Evolutionary conservation across 2,797 vertebrate genomes (phyloP), one percentile per base, ranked within the genome.

Genomic region (Spizella passerina): DNA sequence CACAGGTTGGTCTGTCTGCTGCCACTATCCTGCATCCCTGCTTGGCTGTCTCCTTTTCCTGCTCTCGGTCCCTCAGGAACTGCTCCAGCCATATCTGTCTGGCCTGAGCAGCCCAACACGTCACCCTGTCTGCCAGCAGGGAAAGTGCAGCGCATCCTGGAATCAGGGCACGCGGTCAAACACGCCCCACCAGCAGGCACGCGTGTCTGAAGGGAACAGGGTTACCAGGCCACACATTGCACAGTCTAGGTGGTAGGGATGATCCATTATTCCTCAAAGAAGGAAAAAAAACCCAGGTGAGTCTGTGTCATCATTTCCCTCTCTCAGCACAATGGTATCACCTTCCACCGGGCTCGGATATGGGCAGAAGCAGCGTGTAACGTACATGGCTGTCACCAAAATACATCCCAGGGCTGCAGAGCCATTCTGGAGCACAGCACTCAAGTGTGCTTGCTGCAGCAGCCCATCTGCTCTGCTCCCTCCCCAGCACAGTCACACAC

Each of bases 91-190:
- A 27, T 13, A 94, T 94, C 88, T 57, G 60, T 88, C 95, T 89
- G 93, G 93, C 90, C 88, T 13, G 85, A 94, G 95, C 94, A 92
- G 92, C 94, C 79, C 75, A 32, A 81, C 38, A 95, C 70, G 23
- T 95, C 97, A 97, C 91, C 92, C 88, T 85, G 93, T 79, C 85
- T 88, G 34, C 65, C 82, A 94, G 97, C 89, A 93, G 91, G 11
- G 30, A 91, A 94, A 97, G 94, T 21, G 78, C 87, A 93, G 93
- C 95, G 8, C 4, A 93, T 73, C 93, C 95, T 44, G 86, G 88
- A 96, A 96, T 72, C 68, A 91, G 96, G 92, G 93, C 96, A 96
- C 0, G 6, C 47, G 73, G 87, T 92, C 95, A 96, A 78, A 83
- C 49, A 2, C 6, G 27, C 83, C 87, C 57, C 15, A 17, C n/a